phyloP scores from a whole-genome alignment of 2,797 vertebrate genomes.

The Gallinago nigripennis region DNA sequence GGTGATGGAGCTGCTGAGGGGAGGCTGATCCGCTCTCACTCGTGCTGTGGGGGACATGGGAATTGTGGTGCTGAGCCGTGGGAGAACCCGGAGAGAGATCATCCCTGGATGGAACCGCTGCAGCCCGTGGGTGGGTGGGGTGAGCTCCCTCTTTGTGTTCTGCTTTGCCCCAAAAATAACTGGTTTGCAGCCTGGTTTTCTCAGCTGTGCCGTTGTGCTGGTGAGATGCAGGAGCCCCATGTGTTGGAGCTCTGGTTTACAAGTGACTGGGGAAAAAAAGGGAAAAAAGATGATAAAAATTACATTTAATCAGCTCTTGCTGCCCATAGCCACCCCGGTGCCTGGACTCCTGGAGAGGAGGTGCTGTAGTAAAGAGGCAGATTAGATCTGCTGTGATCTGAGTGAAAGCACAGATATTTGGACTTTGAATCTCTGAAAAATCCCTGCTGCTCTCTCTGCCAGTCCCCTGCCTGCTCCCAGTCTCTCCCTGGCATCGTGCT shows the following conservation, averaged over 20 bases:
- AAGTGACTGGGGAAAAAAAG: rapidly evolving
- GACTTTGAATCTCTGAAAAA: not conserved
- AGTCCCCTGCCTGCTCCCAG: not conserved
- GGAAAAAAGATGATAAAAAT: not conserved
- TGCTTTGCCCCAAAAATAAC: not conserved
- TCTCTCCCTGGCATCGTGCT: not conserved
- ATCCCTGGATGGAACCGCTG: rapidly evolving
- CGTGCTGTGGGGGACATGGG: rapidly evolving
- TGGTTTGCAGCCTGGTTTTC: not conserved
- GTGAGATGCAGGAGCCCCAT: rapidly evolving
- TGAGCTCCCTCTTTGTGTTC: not conserved
- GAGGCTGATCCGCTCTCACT: rapidly evolving
- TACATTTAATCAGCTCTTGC: not conserved
- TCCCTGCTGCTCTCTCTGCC: not conserved
- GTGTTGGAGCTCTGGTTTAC: not conserved
- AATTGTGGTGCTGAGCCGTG: rapidly evolving
- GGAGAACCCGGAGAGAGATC: rapidly evolving
- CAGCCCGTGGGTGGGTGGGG: rapidly evolving
- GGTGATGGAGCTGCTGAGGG: not conserved
- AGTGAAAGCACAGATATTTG: not conserved
- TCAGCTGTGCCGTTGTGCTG: not conserved
- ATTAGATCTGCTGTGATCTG: not conserved
- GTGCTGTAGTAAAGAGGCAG: not conserved
- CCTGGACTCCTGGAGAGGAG: not conserved
- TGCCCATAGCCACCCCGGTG: not conserved